phyloP scores from a whole-genome alignment of 2,888 invertebrate species.

The Drosophila monieri region DNA sequence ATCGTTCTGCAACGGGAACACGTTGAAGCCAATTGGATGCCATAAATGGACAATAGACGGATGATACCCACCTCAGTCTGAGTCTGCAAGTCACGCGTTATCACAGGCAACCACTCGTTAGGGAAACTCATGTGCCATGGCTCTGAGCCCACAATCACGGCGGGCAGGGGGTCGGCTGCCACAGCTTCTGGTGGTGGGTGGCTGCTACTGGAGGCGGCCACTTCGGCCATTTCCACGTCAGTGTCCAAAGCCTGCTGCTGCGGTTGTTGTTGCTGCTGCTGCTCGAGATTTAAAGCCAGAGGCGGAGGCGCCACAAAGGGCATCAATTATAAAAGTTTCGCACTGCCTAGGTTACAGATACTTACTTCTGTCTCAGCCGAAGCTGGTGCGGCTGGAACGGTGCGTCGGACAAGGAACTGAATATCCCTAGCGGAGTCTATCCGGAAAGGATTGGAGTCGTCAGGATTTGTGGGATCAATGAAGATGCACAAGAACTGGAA shows the following conservation, averaged over 20 bases:
- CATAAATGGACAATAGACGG: not conserved
- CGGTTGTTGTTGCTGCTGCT: slow-evolving; percentile 15
- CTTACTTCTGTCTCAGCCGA: slow-evolving; percentile 30
- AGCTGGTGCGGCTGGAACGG: slow-evolving; percentile 33
- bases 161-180: slow-evolving; percentile 80
- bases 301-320: slow-evolving; percentile 50
- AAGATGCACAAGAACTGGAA: slow-evolving; percentile 73
- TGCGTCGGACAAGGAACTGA: slow-evolving; percentile 77
- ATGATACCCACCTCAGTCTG: slow-evolving; percentile 85
- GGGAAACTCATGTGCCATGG: slow-evolving; percentile 88
- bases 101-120: slow-evolving; percentile 94
- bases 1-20: slow-evolving; percentile 48
- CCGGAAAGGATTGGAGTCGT: slow-evolving; percentile 49
- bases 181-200: slow-evolving; percentile 34
- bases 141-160: slow-evolving; percentile 86
- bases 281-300: slow-evolving; percentile 32
- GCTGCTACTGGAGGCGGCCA: slow-evolving; percentile 45
- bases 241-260: slow-evolving; percentile 84
- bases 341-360: rapidly evolving
- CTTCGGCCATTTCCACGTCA: slow-evolving; percentile 83
- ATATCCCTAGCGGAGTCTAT: slow-evolving; percentile 67
- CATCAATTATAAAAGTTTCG: slow-evolving; percentile 32
- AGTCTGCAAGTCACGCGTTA: slow-evolving; percentile 90
- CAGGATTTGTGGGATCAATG: slow-evolving; percentile 73
- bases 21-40: not conserved